Evolutionary conservation across 2,797 vertebrate species (phyloP).

Genomic region (Varecia variegata): DNA sequence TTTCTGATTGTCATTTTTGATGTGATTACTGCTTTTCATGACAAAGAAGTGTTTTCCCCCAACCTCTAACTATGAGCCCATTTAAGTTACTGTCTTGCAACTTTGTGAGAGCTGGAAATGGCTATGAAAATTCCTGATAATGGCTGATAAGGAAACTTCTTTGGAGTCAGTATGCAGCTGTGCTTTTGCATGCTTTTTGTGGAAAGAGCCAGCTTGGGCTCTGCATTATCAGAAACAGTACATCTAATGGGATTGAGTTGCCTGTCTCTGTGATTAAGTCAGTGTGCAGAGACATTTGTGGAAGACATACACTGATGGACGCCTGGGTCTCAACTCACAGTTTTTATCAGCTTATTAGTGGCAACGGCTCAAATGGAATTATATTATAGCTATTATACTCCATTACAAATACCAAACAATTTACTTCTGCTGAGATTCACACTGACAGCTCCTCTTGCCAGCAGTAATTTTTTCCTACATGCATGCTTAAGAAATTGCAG

Average conservation of each 20-base stretch:
- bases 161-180: constrained; percentile 48
- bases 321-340: constrained; percentile 67
- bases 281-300: constrained; percentile 66
- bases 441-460: constrained; percentile 76
- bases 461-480: constrained; percentile 73
- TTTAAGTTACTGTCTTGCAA: constrained; percentile 66
- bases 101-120: constrained; percentile 47
- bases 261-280: constrained; percentile 66
- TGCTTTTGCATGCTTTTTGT: background rate
- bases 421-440: constrained; percentile 81
- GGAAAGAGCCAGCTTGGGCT: constrained; percentile 61
- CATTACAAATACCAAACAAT: constrained; percentile 83
- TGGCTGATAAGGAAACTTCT: constrained; percentile 58
- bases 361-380: constrained; percentile 84
- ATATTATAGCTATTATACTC: constrained; percentile 83
- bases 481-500: constrained; percentile 78
- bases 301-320: constrained; percentile 56
- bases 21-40: background rate
- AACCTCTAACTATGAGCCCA: background rate
- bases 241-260: constrained; percentile 66
- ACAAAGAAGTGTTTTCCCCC: constrained; percentile 23
- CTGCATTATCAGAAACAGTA: constrained; percentile 52
- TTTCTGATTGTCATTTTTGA: constrained; percentile 19
- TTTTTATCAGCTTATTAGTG: constrained; percentile 84
- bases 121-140: constrained; percentile 75